Conservation (phyloP, 2,888 invertebrate species). For the Euspilapteryx auroguttella region DNA sequence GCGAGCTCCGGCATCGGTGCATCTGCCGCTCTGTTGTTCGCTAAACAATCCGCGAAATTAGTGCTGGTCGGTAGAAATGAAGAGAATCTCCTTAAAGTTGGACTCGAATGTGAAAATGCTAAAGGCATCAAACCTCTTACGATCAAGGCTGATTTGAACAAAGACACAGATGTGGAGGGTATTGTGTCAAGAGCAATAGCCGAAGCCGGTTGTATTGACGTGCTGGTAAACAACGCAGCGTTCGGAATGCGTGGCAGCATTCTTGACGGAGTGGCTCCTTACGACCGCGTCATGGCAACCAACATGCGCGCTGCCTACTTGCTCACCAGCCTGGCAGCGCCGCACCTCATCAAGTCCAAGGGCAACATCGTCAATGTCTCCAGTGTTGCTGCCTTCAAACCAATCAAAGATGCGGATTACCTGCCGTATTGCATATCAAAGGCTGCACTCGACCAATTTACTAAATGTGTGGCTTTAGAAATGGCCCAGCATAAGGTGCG, state of each 20-base stretch:
- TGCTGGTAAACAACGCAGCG: slow-evolving; percentile 86
- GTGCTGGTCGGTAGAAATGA: slow-evolving; percentile 71
- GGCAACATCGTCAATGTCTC: slow-evolving; percentile 92
- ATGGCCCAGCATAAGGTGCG: slow-evolving; percentile 75
- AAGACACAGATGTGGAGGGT: slow-evolving; percentile 66
- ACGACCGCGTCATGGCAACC: slow-evolving; percentile 79
- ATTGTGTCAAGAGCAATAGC: slow-evolving; percentile 68
- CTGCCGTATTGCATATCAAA: slow-evolving; percentile 91
- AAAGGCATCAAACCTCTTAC: slow-evolving; percentile 51
- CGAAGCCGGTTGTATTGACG: slow-evolving; percentile 70
- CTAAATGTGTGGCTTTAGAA: slow-evolving; percentile 85
- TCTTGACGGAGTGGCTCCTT: slow-evolving; percentile 79
- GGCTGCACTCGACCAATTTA: slow-evolving; percentile 91
- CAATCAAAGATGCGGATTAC: slow-evolving; percentile 64
- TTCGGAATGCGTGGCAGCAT: slow-evolving; percentile 74
- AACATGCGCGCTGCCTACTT: slow-evolving; percentile 80
- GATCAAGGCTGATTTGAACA: slow-evolving; percentile 66
- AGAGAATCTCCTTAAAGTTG: slow-evolving; percentile 65
- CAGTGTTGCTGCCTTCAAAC: slow-evolving; percentile 79
- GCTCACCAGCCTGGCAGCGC: slow-evolving; percentile 79
- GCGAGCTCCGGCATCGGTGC: slow-evolving; percentile 77
- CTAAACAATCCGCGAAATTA: slow-evolving; percentile 66
- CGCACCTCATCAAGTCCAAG: slow-evolving; percentile 75
- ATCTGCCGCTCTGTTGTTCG: slow-evolving; percentile 66
- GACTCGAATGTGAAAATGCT: slow-evolving; percentile 52